A percentile compares a stretch with the other conserved stretches of the same genome.
phyloP scores from a whole-genome alignment of 2,797 vertebrate genomes.

The Nothura maculosa region DNA sequence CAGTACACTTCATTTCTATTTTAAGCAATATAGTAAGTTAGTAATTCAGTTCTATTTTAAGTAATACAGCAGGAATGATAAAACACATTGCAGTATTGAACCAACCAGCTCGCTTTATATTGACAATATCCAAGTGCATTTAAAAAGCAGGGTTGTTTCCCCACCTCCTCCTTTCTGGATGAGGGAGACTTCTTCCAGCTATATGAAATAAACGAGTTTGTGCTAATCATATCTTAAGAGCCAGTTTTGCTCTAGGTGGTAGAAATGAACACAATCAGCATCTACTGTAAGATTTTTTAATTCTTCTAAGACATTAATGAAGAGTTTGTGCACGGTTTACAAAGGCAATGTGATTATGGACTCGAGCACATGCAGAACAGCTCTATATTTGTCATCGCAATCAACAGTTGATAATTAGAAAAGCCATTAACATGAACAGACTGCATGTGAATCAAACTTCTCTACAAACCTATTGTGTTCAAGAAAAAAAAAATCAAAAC shows the following conservation, averaged over 20 bases:
- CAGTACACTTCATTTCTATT: not conserved
- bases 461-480: not conserved
- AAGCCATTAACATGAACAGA: not conserved
- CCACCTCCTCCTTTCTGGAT: not conserved
- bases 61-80: accelerated
- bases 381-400: not conserved
- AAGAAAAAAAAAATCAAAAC: not conserved
- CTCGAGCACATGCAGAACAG: not conserved
- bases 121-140: not conserved
- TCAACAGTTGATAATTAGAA: not conserved
- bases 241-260: not conserved
- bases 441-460: not conserved
- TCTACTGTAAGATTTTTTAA: too few relatives aligned
- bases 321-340: not conserved
- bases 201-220: not conserved
- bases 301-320: too few relatives aligned
- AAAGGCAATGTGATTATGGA: not conserved
- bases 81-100: not conserved
- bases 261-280: not conserved
- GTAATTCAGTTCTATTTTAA: not conserved
- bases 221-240: not conserved
- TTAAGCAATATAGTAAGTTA: not conserved
- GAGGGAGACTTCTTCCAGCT: not conserved
- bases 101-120: not conserved
- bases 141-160: not conserved